Conservation (phyloP, 2,797 vertebrate species). For the Pangasius mekongensis region DNA sequence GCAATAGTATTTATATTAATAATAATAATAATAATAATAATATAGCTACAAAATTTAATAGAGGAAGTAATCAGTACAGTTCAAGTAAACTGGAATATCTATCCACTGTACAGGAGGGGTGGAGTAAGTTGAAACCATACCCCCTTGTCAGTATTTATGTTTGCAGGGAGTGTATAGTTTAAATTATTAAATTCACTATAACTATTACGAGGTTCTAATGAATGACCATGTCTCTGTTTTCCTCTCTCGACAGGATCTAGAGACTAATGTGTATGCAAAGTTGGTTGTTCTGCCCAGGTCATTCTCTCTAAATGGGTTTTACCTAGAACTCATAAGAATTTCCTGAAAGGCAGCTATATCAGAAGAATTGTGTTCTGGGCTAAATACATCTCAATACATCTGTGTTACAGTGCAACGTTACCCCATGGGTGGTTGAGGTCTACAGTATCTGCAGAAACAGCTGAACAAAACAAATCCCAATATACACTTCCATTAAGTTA, state of each 20-base stretch:
- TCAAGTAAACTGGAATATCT: constrained; percentile 27
- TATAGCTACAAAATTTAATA: constrained; percentile 38
- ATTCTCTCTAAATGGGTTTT: neutral
- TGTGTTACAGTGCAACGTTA: constrained; percentile 24
- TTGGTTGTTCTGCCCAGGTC: neutral
- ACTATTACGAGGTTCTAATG: neutral
- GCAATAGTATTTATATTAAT: constrained; percentile 38
- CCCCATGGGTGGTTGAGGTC: constrained; percentile 2
- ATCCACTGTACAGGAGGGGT: constrained; percentile 30
- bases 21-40: constrained; percentile 44
- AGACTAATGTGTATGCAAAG: neutral
- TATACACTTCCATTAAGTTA: constrained; percentile 47
- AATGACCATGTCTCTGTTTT: neutral
- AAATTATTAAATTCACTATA: neutral
- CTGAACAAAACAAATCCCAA: constrained; percentile 49
- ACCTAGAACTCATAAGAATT: neutral
- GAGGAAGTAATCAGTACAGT: constrained; percentile 29
- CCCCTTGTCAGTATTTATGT: neutral
- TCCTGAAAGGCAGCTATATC: constrained; percentile 6
- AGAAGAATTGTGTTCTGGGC: neutral
- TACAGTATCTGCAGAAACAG: constrained; percentile 47
- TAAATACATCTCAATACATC: neutral
- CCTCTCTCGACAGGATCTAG: neutral
- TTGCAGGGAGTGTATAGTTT: neutral
- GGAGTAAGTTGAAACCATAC: constrained; percentile 16